phyloP scores from a whole-genome alignment of 2,888 invertebrate species.

The Onthophagus sagittarius region DNA sequence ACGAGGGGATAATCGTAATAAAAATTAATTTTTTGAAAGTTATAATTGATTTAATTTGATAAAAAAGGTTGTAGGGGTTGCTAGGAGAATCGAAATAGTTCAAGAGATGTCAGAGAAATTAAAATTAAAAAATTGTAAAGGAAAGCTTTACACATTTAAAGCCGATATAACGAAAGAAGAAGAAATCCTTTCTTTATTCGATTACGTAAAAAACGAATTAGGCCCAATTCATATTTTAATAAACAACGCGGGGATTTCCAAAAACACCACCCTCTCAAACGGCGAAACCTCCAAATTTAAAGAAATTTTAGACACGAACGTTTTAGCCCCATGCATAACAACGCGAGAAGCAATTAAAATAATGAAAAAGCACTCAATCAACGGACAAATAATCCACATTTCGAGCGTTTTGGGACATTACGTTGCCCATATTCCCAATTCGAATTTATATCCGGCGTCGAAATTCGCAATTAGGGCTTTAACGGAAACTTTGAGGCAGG shows the following conservation, averaged over 20 bases:
- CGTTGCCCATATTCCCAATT: constrained; percentile 30
- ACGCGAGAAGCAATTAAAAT: constrained; percentile 33
- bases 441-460: constrained; percentile 37
- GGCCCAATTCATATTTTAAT: constrained; percentile 32
- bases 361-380: constrained; percentile 30
- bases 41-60: background rate
- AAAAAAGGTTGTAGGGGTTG: constrained; percentile 35
- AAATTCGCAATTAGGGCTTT: constrained; percentile 43
- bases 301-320: constrained; percentile 32
- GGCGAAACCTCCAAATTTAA: constrained; percentile 32
- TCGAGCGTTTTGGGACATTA: constrained; percentile 35
- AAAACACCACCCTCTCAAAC: constrained; percentile 26
- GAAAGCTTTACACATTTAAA: constrained; percentile 28
- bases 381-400: constrained; percentile 37
- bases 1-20: constrained; percentile 28
- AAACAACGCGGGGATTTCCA: constrained; percentile 33
- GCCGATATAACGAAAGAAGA: constrained; percentile 31
- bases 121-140: constrained; percentile 20
- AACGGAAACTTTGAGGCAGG: constrained; percentile 43
- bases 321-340: constrained; percentile 33
- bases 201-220: constrained; percentile 27
- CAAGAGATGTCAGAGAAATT: constrained; percentile 28
- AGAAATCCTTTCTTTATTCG: constrained; percentile 32
- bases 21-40: too few relatives aligned
- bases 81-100: constrained; percentile 31